phyloP scores from a whole-genome alignment of 2,888 invertebrate genomes.

The Callosobruchus maculatus region DNA sequence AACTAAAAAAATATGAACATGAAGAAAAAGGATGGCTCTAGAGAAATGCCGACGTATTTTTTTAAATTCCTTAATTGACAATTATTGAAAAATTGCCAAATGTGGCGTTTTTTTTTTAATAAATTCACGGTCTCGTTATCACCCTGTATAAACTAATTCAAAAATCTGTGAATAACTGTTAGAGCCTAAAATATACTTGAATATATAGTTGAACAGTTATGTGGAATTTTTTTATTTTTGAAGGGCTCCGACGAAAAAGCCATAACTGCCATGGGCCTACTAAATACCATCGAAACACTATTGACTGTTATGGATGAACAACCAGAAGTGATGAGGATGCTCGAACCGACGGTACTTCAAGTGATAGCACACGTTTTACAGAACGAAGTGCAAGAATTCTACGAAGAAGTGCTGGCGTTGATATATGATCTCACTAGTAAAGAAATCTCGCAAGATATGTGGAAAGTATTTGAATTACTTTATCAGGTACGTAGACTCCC shows the following conservation, averaged over 20 bases:
- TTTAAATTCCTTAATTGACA: too few relatives aligned
- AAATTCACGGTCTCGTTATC: too few relatives aligned
- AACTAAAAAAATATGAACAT: too few relatives aligned
- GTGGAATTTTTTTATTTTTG: not conserved
- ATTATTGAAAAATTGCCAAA: too few relatives aligned
- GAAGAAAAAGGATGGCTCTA: too few relatives aligned
- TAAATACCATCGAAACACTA: constrained; percentile 94
- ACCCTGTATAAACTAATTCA: too few relatives aligned
- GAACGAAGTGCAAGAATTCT: constrained; percentile 79
- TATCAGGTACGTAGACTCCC: constrained; percentile 57
- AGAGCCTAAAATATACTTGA: too few relatives aligned
- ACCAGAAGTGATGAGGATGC: constrained; percentile 75
- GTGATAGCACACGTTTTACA: constrained; percentile 84
- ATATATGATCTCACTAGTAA: constrained; percentile 88
- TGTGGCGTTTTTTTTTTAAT: too few relatives aligned
- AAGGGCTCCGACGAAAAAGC: constrained; percentile 91
- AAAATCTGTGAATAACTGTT: too few relatives aligned
- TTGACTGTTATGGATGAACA: constrained; percentile 89
- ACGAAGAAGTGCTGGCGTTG: constrained; percentile 92
- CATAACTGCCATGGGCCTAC: constrained; percentile 92
- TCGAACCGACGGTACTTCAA: constrained; percentile 89
- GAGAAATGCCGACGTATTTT: too few relatives aligned
- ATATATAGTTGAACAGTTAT: too few relatives aligned
- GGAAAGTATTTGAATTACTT: constrained; percentile 88
- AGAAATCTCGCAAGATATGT: constrained; percentile 89